Evolutionary conservation across 2,888 invertebrate genomes (phyloP).

Genomic region (Ennomos quercinarius): DNA sequence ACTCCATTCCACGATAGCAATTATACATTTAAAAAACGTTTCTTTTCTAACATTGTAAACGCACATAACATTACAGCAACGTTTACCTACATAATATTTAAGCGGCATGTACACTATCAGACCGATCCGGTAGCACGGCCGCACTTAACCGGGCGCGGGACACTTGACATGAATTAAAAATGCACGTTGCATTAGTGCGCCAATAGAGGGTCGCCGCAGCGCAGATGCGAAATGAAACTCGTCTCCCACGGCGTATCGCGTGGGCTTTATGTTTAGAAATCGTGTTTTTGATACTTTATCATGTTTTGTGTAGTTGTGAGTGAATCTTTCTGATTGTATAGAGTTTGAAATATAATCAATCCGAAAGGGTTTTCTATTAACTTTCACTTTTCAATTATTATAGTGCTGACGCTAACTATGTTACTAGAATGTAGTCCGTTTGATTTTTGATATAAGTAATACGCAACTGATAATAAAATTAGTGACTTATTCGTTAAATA

Average conservation of each 20-base stretch:
- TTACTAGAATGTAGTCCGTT: too few species aligned
- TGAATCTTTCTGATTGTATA: not conserved
- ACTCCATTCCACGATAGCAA: too few species aligned
- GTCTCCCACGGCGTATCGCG: slow-evolving; percentile 8
- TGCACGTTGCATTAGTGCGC: slow-evolving; percentile 77
- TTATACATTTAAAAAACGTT: not conserved
- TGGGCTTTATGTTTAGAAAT: slow-evolving; percentile 13
- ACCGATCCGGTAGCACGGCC: slow-evolving; percentile 43
- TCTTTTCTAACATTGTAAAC: slow-evolving; percentile 13
- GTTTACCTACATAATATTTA: not conserved
- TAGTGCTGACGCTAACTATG: too few species aligned
- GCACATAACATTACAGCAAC: not conserved
- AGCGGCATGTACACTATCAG: not conserved
- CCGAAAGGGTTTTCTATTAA: not conserved
- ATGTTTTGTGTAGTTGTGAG: not conserved
- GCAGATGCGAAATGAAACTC: slow-evolving; percentile 39
- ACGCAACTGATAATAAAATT: too few species aligned
- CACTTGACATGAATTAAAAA: slow-evolving; percentile 82
- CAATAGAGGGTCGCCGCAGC: slow-evolving; percentile 47
- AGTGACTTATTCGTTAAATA: too few species aligned
- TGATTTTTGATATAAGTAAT: too few species aligned
- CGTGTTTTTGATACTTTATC: not conserved
- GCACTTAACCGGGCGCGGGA: slow-evolving; percentile 61
- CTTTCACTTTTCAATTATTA: too few species aligned
- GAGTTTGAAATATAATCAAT: not conserved